Conservation (phyloP, 2,888 invertebrate genomes). For the Anthoptus insignis region DNA sequence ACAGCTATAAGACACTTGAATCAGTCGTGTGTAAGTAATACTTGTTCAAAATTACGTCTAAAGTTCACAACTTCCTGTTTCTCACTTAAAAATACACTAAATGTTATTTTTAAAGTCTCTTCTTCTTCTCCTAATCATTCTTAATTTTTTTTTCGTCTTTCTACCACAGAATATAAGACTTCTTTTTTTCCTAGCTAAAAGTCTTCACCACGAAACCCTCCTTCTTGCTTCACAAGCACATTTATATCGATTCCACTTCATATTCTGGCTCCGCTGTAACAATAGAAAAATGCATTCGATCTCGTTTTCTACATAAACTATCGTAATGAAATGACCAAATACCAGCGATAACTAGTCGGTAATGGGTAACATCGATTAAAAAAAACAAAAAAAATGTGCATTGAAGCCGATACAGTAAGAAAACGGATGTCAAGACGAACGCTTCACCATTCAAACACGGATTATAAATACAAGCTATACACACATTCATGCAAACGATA, state of each 20-base stretch:
- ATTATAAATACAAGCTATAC: conserved; percentile 21
- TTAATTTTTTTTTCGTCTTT: too few species aligned
- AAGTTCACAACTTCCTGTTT: conserved; percentile 43
- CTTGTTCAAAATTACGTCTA: conserved; percentile 36
- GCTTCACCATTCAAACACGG: conserved; percentile 31
- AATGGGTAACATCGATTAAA: conserved; percentile 13
- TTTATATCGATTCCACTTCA: conserved; percentile 82
- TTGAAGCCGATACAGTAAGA: conserved; percentile 60
- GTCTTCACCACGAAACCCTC: conserved; percentile 44
- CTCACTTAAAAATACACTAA: conserved; percentile 42
- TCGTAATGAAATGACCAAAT: not conserved
- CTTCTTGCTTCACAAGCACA: conserved; percentile 71
- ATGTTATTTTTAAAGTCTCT: conserved; percentile 29
- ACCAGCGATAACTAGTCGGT: conserved; percentile 8
- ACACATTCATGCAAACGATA: conserved; percentile 15
- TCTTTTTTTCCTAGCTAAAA: too few species aligned
- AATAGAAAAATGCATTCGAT: conserved; percentile 61
- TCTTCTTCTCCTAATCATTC: not conserved
- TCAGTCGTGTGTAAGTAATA: conserved; percentile 58
- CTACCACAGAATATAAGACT: too few species aligned
- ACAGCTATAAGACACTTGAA: conserved; percentile 63
- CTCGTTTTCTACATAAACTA: not conserved
- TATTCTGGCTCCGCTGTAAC: conserved; percentile 79
- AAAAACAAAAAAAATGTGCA: conserved; percentile 45
- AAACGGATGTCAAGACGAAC: conserved; percentile 75